Evolutionary conservation across 2,888 invertebrate genomes (phyloP), one percentile per base, ranked within the genome.

Genomic region (Limnephilus auricula): DNA sequence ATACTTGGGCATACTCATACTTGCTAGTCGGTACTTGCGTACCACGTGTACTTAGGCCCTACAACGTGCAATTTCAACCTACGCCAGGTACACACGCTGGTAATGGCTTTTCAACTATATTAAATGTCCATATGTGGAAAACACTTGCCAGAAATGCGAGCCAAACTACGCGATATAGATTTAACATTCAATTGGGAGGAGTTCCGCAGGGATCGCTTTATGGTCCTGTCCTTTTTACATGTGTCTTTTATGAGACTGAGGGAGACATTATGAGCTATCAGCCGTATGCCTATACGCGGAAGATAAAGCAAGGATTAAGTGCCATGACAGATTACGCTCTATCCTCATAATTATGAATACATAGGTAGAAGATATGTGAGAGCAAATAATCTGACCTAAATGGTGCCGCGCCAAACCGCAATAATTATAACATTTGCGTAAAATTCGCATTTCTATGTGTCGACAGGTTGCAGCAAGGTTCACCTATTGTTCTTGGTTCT

Each of bases 371-470:
- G 4, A 15, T 50, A 18, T 50, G 31, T 30, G 80, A 80, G 80
- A 80, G 80, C 80, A 80, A 80, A 80, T 65, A n/a, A 25, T 32
- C 32, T 31, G 80, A 80, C 80, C 32, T 80, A 80, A 31, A 80
- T 80, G 31, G 31, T 31, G 32, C 80, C 31, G 32, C 30, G 25
- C 9, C 65, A 65, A 65, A 80, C 80, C 30, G 3, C 18, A 80
- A 80, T 32, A 80, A 80, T 32, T 32, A 65, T n/a, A 31, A 18
- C 31, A 80, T 80, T 80, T 80, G 80, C 80, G 80, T 80, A 80
- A 80, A 80, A 80, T 80, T 80, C 80, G 80, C 80, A 80, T 80
- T 80, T 80, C 80, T 80, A 80, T 80, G 80, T 80, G 80, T 32
- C 30, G 32, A 32, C 31, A 15, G 80, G 32, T 31, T 32, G 65